These are phyloP conservation scores for Euphonia xanthogaster DNA, from an alignment of 2,797 vertebrate species.

Conservation along the genomic window DNA sequence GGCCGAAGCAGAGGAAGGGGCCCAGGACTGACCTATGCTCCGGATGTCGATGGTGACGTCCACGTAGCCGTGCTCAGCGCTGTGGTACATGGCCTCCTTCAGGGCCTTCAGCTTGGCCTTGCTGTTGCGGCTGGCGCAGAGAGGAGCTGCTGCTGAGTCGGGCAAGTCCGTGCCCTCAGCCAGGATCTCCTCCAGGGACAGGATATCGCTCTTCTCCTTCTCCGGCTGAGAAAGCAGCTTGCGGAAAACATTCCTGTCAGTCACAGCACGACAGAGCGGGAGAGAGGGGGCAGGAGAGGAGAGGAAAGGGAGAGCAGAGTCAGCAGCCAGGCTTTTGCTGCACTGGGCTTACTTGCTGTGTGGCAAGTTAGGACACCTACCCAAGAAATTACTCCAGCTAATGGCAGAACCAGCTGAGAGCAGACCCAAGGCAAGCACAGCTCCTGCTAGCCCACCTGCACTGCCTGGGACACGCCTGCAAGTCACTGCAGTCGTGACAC, in stretches of 20 bases:
- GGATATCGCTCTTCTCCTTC: constrained; percentile 91
- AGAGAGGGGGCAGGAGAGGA: not conserved
- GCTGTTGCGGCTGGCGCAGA: constrained; percentile 87
- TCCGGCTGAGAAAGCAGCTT: constrained; percentile 93
- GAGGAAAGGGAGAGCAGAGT: constrained; percentile 57
- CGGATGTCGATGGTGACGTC: constrained; percentile 97
- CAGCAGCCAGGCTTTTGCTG: not conserved
- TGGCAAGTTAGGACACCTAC: not conserved
- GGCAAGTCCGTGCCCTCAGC: constrained; percentile 91
- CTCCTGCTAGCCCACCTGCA: not conserved
- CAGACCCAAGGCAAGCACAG: not conserved
- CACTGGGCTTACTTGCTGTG: not conserved
- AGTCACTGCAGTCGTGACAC: not conserved
- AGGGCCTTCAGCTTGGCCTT: constrained; percentile 94
- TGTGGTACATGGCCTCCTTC: constrained; percentile 98
- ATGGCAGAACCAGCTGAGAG: not conserved
- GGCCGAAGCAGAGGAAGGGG: not conserved
- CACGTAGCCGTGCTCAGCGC: constrained; percentile 92
- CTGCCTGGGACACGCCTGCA: not conserved
- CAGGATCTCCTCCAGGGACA: constrained; percentile 97
- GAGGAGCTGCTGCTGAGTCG: constrained; percentile 81
- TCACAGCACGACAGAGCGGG: not conserved
- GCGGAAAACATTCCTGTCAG: constrained; percentile 92
- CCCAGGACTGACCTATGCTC: constrained; percentile 86
- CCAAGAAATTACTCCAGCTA: not conserved